Percentiles rank a stretch among this genome's conserved stretches.
phyloP scores from a whole-genome alignment of 2,113 vertebrate species.

The Chionis minor region DNA sequence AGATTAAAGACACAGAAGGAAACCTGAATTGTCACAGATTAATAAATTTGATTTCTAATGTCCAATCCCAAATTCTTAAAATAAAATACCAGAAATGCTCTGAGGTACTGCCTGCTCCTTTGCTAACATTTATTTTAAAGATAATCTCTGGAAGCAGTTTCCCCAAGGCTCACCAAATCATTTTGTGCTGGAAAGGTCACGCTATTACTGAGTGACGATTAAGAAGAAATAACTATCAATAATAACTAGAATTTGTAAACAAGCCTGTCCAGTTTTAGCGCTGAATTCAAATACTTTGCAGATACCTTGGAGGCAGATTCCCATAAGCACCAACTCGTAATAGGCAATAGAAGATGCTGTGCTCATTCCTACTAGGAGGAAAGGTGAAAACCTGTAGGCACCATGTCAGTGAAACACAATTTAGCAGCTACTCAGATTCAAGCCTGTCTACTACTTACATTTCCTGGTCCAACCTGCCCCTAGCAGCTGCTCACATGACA shows the following conservation, averaged over 20 bases:
- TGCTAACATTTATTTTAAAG: conserved; percentile 8
- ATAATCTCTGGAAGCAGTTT: not conserved
- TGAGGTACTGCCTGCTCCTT: not conserved
- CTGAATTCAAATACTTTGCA: not conserved
- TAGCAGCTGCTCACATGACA: not conserved
- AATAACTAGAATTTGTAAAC: not conserved
- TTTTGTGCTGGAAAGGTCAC: not conserved
- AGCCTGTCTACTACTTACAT: not conserved
- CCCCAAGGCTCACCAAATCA: not conserved
- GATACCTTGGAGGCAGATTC: not conserved
- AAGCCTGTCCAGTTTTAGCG: not conserved
- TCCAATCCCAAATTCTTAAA: not conserved
- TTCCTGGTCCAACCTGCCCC: not conserved
- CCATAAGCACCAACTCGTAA: not conserved
- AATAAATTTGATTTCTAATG: conserved; percentile 8
- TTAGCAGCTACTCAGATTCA: not conserved
- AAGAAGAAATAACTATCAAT: not conserved
- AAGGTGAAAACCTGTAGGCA: not conserved
- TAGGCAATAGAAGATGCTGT: not conserved
- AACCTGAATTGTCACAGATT: not conserved
- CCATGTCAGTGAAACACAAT: not conserved
- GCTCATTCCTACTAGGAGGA: not conserved
- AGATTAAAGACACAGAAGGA: not conserved
- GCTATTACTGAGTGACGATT: not conserved
- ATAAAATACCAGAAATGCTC: not conserved